Evolutionary conservation across 2,113 vertebrate genomes (phyloP).

Genomic region (Ophthalmolycus amberensis): DNA sequence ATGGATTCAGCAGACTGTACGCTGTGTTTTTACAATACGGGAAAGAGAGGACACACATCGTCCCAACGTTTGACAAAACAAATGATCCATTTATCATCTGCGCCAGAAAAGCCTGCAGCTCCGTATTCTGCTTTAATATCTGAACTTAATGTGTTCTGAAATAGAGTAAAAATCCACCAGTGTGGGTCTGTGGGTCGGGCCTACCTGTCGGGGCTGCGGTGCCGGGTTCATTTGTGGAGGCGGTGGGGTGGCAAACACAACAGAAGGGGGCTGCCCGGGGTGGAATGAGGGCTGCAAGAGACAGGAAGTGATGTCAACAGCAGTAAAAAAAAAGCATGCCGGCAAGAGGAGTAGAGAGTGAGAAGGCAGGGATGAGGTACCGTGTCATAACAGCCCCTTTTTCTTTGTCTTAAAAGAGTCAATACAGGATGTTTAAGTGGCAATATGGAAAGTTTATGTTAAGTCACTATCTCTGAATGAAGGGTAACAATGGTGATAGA

Average conservation of each 20-base stretch:
- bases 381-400: no score
- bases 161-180: no score
- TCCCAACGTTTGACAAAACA: background rate
- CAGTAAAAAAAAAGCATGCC: background rate
- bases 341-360: background rate
- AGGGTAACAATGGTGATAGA: no score
- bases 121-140: no score
- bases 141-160: no score
- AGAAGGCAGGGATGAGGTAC: background rate
- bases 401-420: no score
- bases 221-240: constrained; percentile 97
- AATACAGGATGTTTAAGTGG: no score
- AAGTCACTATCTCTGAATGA: no score
- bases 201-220: constrained; percentile 94
- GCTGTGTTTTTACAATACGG: background rate
- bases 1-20: background rate
- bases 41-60: no score
- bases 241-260: constrained; percentile 92
- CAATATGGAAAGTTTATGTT: no score
- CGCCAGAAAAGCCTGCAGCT: no score
- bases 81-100: no score
- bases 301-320: constrained; percentile 48
- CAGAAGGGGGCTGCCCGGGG: constrained; percentile 90
- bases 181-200: constrained; percentile 16
- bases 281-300: constrained; percentile 89